Conservation (phyloP, 2,113 vertebrate genomes). For the Elanus axillaris region DNA sequence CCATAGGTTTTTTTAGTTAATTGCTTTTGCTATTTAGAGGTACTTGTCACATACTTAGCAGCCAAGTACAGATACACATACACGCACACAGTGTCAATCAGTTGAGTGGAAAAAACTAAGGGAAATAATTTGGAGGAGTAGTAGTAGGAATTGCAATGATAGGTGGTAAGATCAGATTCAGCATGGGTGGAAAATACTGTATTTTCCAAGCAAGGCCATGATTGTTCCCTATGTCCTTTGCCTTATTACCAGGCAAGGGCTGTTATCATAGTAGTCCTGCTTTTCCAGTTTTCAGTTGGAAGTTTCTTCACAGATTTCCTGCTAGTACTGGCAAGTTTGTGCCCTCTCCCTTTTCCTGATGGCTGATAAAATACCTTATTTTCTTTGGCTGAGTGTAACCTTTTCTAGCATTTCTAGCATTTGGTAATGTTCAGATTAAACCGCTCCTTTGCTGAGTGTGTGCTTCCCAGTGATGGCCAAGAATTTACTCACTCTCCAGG, state of each 20-base stretch:
- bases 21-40: not conserved
- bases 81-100: too few species aligned
- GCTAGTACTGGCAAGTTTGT: not conserved
- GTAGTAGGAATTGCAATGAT: not conserved
- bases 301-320: not conserved
- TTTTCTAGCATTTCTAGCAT: not conserved
- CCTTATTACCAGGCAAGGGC: not conserved
- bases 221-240: not conserved
- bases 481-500: not conserved
- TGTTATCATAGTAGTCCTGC: not conserved
- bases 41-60: not conserved
- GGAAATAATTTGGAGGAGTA: not conserved
- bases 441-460: not conserved
- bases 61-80: not conserved
- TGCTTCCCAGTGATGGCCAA: not conserved
- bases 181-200: not conserved
- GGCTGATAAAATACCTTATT: not conserved
- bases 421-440: not conserved
- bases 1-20: not conserved
- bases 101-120: not conserved
- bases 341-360: not conserved
- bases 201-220: not conserved
- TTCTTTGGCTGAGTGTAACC: not conserved
- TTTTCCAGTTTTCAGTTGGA: not conserved
- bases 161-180: not conserved